These are phyloP conservation scores for Eilema sororculum DNA, from an alignment of 2,888 invertebrate genomes.

Conservation along the genomic window DNA sequence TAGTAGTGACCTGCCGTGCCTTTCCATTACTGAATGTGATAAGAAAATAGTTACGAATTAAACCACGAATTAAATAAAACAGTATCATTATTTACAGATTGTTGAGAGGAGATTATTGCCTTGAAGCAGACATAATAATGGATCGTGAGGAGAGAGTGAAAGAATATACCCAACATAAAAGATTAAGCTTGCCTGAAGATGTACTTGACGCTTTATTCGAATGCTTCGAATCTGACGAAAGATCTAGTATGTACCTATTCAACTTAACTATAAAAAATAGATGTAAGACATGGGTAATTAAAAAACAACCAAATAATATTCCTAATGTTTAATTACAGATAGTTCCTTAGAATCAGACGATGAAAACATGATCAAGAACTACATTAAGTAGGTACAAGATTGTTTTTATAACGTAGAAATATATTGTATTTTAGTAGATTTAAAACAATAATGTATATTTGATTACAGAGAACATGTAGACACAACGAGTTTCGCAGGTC, in stretches of 20 bases:
- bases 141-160: conserved; percentile 18
- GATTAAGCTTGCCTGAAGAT: neutral
- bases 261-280: neutral
- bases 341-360: conserved; percentile 8
- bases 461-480: conserved; percentile 64
- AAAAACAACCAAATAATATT: neutral
- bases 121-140: conserved; percentile 66
- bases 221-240: conserved; percentile 2
- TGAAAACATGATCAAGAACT: neutral
- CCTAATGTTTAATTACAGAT: conserved; percentile 6
- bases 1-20: too few species aligned
- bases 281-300: too few species aligned
- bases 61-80: neutral
- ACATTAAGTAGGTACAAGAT: conserved; percentile 9
- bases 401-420: neutral
- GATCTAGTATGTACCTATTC: conserved; percentile 6
- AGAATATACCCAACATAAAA: neutral
- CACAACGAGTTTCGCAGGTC: conserved; percentile 74
- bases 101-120: conserved; percentile 74
- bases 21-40: too few species aligned
- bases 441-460: neutral
- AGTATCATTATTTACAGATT: conserved; percentile 56
- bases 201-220: conserved; percentile 13
- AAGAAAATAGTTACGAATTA: neutral
- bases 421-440: neutral